Evolutionary conservation across 2,113 vertebrate genomes (phyloP).

Genomic region (Pantherophis guttatus): DNA sequence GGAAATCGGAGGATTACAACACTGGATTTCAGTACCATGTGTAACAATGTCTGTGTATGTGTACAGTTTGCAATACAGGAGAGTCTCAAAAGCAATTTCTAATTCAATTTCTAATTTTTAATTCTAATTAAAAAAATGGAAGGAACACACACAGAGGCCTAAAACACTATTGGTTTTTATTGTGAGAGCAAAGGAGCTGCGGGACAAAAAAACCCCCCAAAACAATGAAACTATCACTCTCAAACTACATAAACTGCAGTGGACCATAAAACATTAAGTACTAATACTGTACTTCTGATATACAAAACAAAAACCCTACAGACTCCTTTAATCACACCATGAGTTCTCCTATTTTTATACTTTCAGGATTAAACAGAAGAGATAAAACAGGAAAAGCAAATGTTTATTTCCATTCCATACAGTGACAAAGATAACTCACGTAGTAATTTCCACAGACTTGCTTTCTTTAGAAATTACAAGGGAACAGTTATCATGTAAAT

Average conservation of each 20-base stretch:
- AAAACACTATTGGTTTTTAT: neutral
- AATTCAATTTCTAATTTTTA: too few species aligned
- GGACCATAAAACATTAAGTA: neutral
- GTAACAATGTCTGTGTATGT: neutral
- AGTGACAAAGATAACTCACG: neutral
- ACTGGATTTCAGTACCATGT: neutral
- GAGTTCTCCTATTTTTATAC: neutral
- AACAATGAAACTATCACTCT: neutral
- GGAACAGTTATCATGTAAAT: neutral
- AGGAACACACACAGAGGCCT: neutral
- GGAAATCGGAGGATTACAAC: neutral
- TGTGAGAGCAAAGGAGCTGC: neutral
- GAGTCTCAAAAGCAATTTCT: neutral
- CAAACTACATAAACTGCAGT: neutral
- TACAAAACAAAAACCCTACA: neutral
- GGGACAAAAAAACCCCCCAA: neutral
- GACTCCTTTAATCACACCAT: neutral
- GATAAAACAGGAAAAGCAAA: neutral
- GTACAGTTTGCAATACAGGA: neutral
- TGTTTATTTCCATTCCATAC: neutral
- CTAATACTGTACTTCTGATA: neutral
- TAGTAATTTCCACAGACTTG: neutral
- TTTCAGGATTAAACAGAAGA: neutral
- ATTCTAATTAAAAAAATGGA: too few species aligned
- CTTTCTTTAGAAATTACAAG: neutral